Conservation (phyloP, 2,888 invertebrate species). For the Alviniconcha strummeri region DNA sequence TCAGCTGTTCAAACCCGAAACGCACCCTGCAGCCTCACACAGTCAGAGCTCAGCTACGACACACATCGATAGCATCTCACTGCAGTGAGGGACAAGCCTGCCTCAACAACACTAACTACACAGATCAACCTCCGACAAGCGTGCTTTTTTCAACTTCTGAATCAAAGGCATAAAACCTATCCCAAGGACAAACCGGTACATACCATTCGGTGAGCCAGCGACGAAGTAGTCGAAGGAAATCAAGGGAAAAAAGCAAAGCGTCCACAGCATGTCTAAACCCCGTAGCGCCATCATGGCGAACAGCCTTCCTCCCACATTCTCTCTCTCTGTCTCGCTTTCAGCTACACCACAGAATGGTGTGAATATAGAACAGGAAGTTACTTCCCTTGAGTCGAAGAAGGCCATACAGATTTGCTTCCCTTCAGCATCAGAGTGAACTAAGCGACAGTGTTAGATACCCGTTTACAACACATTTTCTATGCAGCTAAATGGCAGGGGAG, state of each 20-base stretch:
- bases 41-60: too few species aligned
- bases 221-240: background rate
- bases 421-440: background rate
- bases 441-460: too few species aligned
- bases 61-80: too few species aligned
- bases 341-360: background rate
- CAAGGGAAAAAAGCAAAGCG: background rate
- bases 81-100: too few species aligned
- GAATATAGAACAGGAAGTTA: background rate
- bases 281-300: conserved; percentile 5
- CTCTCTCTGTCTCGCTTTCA: background rate
- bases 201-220: background rate
- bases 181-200: background rate
- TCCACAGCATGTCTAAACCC: background rate
- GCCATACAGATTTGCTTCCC: background rate
- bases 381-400: background rate
- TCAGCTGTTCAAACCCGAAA: too few species aligned
- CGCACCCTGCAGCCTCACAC: too few species aligned
- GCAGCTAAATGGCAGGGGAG: too few species aligned
- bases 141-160: too few species aligned
- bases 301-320: background rate
- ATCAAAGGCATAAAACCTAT: too few species aligned
- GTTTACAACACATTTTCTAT: too few species aligned
- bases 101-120: too few species aligned
- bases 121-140: too few species aligned